Evolutionary conservation across 1,140 invertebrate genomes (phyloP), one percentile per base, ranked within the genome.

Genomic region (Drosophila hydei): DNA sequence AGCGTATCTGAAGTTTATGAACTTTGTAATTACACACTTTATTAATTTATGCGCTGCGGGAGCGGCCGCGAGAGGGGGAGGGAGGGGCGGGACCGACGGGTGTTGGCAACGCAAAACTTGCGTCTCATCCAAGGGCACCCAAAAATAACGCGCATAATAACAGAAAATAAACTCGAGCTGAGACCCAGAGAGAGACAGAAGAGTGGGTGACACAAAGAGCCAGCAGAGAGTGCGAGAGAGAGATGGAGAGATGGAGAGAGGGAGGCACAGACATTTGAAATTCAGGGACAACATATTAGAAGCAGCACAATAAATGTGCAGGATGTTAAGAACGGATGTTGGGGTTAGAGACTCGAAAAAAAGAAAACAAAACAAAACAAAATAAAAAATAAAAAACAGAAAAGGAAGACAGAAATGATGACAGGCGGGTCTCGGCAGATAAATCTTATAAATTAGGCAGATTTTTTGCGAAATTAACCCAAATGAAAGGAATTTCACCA

Each of bases 21-120:
- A 87, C 81, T 87, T 88, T 87, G 81, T 88, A 87, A 87, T 87
- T 87, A 87, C 81, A 88, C 83, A 87, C 83, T 87, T 87, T 87
- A 87, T 87, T 87, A 87, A 87, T 87, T 87, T 87, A 87, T 87
- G 81, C 81, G 81, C 81, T 76, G 83, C 78, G 83, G 83, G 62
- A 38, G 69, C 18, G 14, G 14, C 6, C 2, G 38, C 16, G 8
- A 9, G 40, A 11, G 8, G 16, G 40, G 16, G 40, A 1, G 3
- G 7, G 47, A 27, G 23, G 36, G 14, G 38, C 5, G 14, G 7
- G n/a, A 40, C n/a, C n/a, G n/a, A n/a, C n/a, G n/a, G n/a, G n/a
- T n/a, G 38, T 14, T 7, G 16, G 7, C 38, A 8, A 6, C 14
- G 55, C 23, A 72, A 55, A 83, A 75, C 63, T 83, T 78, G 36